Percentiles rank a stretch among this genome's conserved stretches.
Conservation (phyloP, 2,888 invertebrate genomes). For the Scaptomyza polygonia region DNA sequence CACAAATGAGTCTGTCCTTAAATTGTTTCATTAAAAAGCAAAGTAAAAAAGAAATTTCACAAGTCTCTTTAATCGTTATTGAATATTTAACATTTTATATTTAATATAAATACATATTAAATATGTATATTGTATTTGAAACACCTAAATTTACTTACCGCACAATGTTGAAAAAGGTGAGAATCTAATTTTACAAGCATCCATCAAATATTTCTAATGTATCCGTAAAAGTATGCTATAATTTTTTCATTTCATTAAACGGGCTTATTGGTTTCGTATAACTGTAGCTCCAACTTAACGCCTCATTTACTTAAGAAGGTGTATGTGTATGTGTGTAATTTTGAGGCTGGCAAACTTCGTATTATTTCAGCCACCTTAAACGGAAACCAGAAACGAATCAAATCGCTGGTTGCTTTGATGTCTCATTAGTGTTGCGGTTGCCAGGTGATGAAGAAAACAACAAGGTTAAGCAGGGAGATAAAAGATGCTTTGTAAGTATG, state of each 20-base stretch:
- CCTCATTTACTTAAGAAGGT: slow-evolving; percentile 59
- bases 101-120: too few species aligned
- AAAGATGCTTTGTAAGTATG: slow-evolving; percentile 8
- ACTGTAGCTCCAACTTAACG: slow-evolving; percentile 47
- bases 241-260: not conserved
- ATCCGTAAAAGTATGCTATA: slow-evolving; percentile 36
- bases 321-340: slow-evolving; percentile 19
- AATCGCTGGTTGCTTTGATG: slow-evolving; percentile 63
- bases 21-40: slow-evolving; percentile 14
- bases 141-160: too few species aligned
- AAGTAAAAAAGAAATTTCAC: too few species aligned
- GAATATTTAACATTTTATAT: too few species aligned
- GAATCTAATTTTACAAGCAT: too few species aligned
- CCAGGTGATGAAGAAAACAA: slow-evolving; percentile 61
- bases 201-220: not conserved
- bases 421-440: slow-evolving; percentile 74
- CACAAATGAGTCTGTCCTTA: slow-evolving; percentile 54
- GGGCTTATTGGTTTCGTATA: slow-evolving; percentile 53
- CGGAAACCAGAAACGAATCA: slow-evolving; percentile 60
- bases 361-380: slow-evolving; percentile 35
- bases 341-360: slow-evolving; percentile 8
- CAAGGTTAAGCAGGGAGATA: slow-evolving; percentile 10
- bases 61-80: not conserved
- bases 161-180: too few species aligned
- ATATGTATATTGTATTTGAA: too few species aligned